Evolutionary conservation across 2,888 invertebrate genomes (phyloP).

Genomic region (Drosophila paranaensis): DNA sequence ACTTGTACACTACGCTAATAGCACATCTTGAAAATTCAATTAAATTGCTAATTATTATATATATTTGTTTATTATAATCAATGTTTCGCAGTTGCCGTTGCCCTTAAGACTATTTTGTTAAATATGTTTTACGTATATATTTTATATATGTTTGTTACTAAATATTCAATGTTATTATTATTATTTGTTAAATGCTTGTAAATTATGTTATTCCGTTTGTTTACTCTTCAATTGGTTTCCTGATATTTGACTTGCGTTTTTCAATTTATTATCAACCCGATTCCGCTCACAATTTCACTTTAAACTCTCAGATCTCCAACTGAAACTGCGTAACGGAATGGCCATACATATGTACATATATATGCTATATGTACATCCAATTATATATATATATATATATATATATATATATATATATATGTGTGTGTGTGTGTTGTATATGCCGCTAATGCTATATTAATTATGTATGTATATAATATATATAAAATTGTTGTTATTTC

Average conservation of each 20-base stretch:
- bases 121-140: conserved; percentile 58
- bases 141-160: conserved; percentile 52
- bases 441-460: conserved; percentile 55
- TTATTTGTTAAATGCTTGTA: conserved; percentile 74
- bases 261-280: conserved; percentile 29
- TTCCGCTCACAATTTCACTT: conserved; percentile 30
- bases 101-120: conserved; percentile 41
- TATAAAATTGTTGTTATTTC: conserved; percentile 81
- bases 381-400: conserved; percentile 18
- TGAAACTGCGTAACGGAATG: conserved; percentile 16
- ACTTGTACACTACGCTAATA: conserved; percentile 71
- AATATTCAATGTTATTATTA: conserved; percentile 38
- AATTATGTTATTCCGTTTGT: conserved; percentile 63
- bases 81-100: conserved; percentile 19
- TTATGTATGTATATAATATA: conserved; percentile 67
- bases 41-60: conserved; percentile 39
- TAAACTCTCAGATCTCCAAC: conserved; percentile 3
- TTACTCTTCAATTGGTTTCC: conserved; percentile 67
- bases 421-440: conserved; percentile 50
- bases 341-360: conserved; percentile 29
- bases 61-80: conserved; percentile 29
- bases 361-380: conserved; percentile 29
- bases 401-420: neutral
- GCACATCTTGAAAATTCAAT: conserved; percentile 71
- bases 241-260: conserved; percentile 64